Evolutionary conservation across 2,888 invertebrate species (phyloP), one percentile per base, ranked within the genome.

Genomic region (Tolmerus cingulatus): DNA sequence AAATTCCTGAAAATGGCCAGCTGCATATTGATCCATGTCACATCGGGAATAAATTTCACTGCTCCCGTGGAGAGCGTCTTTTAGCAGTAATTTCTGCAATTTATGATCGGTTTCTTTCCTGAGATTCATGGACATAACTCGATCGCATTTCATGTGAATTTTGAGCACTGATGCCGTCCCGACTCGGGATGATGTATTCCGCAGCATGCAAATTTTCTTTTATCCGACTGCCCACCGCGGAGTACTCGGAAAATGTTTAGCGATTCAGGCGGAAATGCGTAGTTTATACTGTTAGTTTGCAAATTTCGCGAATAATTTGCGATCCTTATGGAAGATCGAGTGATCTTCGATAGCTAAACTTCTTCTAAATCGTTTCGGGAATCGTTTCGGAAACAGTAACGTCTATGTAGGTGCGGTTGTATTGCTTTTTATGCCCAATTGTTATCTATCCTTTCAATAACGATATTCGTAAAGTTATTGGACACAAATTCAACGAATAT

Each of bases 101-200:
- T 82, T 82, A 82, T 66, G 82, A 55, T 30, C 37, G 57, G 19
- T 51, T 34, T 30, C 23, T 30, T n/a, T 37, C 16, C 27, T 66
- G 82, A 82, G 37, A 82, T 82, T 82, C 82, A 82, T 82, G 82
- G 51, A 82, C 57, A 82, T 82, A 51, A 66, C 82, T 82, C 51
- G 82, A 34, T 82, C 79, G 66, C 82, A 82, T 37, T 57, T 82
- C 37, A 82, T 66, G 51, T 55, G 81, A 81, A 55, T 81, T 81
- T 51, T 46, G 23, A 30, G 55, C 46, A 30, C 9, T n/a, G 16
- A 51, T 51, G n/a, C n/a, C n/a, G n/a, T 51, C 51, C 16, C 4
- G 46, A 14, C 30, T 27, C 16, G 55, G 55, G 30, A n/a, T 40
- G 55, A 43, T 40, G 23, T 40, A 74, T 74, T 74, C 37, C 5